Evolutionary conservation across 2,797 vertebrate genomes (phyloP).

Genomic region (Rhincodon typus): DNA sequence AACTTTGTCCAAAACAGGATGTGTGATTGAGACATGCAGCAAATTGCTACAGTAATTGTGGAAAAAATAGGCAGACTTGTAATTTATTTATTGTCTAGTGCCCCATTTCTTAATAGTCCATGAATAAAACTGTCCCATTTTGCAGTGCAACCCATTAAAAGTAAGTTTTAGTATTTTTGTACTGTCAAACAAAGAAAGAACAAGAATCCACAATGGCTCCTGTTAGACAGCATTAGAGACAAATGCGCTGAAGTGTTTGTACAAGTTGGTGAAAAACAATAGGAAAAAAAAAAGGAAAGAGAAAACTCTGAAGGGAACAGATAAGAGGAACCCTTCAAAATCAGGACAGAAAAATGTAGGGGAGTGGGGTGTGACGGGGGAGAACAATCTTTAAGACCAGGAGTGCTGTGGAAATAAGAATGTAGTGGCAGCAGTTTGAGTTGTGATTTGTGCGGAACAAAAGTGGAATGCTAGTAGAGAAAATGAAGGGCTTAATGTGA

Average conservation of each 20-base stretch:
- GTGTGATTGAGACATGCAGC: not conserved
- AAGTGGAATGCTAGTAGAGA: not conserved
- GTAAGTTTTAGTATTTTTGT: too few species aligned
- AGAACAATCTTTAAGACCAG: not conserved
- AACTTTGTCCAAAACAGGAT: constrained; percentile 12
- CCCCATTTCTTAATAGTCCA: not conserved
- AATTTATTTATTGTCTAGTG: constrained; percentile 8
- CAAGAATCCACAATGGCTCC: not conserved
- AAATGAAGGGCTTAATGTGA: not conserved
- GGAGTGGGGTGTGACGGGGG: too few species aligned
- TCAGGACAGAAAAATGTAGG: not conserved
- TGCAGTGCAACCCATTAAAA: not conserved
- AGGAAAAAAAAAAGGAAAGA: not conserved
- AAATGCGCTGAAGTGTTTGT: not conserved
- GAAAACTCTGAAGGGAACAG: not conserved
- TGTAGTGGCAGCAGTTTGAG: not conserved
- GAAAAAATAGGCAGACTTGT: not conserved
- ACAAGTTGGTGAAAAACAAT: not conserved
- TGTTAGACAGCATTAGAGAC: not conserved
- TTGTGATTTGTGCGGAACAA: not conserved
- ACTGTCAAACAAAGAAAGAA: not conserved
- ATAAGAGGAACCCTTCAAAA: not conserved
- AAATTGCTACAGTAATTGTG: not conserved
- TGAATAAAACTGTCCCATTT: not conserved
- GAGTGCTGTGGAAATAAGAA: not conserved